A percentile compares a stretch with the other conserved stretches of the same genome.
These are phyloP conservation scores for Drosophila sturtevanti DNA, from an alignment of 1,140 invertebrate species.

Conservation along the genomic window DNA sequence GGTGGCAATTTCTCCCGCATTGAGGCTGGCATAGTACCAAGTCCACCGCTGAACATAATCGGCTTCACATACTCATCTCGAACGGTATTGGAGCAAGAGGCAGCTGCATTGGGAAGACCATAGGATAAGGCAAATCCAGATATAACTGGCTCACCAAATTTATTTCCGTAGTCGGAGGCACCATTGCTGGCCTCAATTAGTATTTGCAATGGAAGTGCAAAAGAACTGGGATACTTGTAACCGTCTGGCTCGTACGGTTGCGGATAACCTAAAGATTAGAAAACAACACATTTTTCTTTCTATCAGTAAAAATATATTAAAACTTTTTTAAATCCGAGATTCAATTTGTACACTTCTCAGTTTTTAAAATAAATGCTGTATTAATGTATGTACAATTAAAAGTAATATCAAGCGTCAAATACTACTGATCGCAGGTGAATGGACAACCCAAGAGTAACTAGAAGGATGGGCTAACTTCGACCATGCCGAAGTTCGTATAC, in stretches of 20 bases:
- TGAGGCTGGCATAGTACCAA: slow-evolving; percentile 89
- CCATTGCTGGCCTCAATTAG: slow-evolving; percentile 98
- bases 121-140: slow-evolving; percentile 96
- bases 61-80: slow-evolving; percentile 98
- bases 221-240: slow-evolving; percentile 93
- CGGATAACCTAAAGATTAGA: slow-evolving; percentile 85
- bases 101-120: slow-evolving; percentile 87
- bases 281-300: neutral
- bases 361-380: too few relatives aligned
- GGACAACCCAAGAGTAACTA: too few relatives aligned
- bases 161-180: slow-evolving; percentile 99
- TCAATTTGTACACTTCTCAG: too few relatives aligned
- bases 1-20: slow-evolving; percentile 65
- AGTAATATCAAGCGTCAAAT: too few relatives aligned
- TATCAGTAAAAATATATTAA: too few relatives aligned
- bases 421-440: too few relatives aligned
- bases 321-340: too few relatives aligned
- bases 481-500: too few relatives aligned
- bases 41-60: slow-evolving; percentile 99
- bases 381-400: too few relatives aligned
- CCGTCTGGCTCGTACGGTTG: slow-evolving; percentile 93
- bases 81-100: slow-evolving; percentile 83
- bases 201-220: slow-evolving; percentile 94
- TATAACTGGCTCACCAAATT: slow-evolving; percentile 98
- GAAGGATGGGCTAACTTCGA: too few relatives aligned